Base-by-base conservation (phyloP, 1,140 invertebrate genomes). In the Solen grandis region DNA sequence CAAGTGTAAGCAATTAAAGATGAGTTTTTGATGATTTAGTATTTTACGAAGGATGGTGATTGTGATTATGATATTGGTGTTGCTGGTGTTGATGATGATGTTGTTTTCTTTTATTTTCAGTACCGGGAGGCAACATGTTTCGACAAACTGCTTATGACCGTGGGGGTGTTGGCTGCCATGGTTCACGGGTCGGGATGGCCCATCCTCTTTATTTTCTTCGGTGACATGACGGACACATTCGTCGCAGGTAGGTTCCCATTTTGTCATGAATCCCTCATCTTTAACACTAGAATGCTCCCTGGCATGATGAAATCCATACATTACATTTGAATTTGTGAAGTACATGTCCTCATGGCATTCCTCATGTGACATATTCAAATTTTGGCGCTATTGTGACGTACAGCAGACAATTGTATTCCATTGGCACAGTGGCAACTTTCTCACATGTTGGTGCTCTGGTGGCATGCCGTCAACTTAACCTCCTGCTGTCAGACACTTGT, bases 181-280 rank as follows among this genome's bases (percentile, higher is more conserved):
- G 85, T 78, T 1, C 86, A 89, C 41, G 91, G 91, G 27, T 84
- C 87, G 14, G 87, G 86, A 33, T 87, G 89, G 84, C 91, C 91
- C 3, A 69, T 90, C 0, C 80, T 92, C 78, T 89, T 91, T 29
- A 82, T 92, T 19, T 79, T 92, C 27, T 91, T 92, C 66, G 91
- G 91, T 16, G 83, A 89, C 38, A 89, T 92, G 87, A 88, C 88
- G 25, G 86, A 91, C 74, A 72, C 78, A 1, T 92, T 92, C 74
- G 81, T 91, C 13, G 70, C 35, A 33, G 86, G 88, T 87, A 59
- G 84, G 81, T 68, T 10, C 25, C 2, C n/a, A n/a, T n/a, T 74
- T 52, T n/a, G n/a, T n/a, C n/a, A n/a, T n/a, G n/a, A n/a, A n/a
- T 5, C 10, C 25, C 25, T 3, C 4, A 41, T 68, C 8, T 63